These are phyloP conservation scores for Papilio aristodemus DNA, from an alignment of 1,140 invertebrate genomes.

Conservation along the genomic window DNA sequence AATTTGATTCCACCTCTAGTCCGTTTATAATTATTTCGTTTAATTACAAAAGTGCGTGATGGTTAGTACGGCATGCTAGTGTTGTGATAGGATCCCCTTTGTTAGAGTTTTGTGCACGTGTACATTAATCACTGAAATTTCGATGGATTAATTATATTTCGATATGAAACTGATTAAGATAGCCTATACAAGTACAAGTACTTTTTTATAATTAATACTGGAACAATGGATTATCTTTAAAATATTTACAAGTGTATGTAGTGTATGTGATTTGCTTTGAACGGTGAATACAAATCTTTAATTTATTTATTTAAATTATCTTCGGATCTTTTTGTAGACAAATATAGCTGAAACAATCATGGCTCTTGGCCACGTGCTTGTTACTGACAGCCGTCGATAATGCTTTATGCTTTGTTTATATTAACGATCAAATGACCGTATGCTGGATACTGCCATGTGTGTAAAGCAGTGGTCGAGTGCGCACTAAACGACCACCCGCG, in stretches of 20 bases:
- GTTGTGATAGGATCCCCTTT: conserved; percentile 18
- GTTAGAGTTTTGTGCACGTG: background rate
- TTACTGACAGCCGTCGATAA: background rate
- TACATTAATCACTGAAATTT: background rate
- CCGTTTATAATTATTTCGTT: background rate
- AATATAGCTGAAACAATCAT: conserved; percentile 5
- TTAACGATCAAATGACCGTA: conserved; percentile 22
- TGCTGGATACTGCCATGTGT: conserved; percentile 20
- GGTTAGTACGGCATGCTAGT: background rate
- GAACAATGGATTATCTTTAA: no score
- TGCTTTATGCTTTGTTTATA: conserved; percentile 18
- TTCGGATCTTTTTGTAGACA: no score
- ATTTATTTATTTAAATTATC: no score
- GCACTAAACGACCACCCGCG: conserved; percentile 26
- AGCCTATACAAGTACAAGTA: no score
- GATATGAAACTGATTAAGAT: background rate
- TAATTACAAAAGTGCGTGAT: conserved; percentile 12
- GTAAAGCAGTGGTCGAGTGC: conserved; percentile 17
- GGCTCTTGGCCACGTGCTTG: conserved; percentile 1
- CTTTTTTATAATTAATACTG: no score
- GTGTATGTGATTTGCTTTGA: no score
- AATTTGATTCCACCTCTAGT: background rate
- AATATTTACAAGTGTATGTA: no score
- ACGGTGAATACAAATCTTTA: no score
- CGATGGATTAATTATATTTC: background rate